Base-by-base conservation (phyloP, 2,797 vertebrate genomes). In the Sternotherus odoratus region DNA sequence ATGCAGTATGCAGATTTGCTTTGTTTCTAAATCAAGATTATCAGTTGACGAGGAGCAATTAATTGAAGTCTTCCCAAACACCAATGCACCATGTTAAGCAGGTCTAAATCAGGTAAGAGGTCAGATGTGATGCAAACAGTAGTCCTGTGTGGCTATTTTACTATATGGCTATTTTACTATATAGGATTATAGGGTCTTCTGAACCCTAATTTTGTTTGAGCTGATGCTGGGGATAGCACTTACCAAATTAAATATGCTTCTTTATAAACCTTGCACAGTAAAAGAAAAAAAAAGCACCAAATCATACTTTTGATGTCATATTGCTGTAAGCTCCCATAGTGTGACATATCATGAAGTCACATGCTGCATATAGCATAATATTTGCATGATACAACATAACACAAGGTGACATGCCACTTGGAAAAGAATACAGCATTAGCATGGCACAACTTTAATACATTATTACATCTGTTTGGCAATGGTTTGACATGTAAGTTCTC, bases 381-480 rank as follows among this genome's bases (percentile, higher is more conserved):
- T 95, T 94, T 92, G 5, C 79, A 89, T 93, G 92, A 91, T 60
- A 86, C 24, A 72, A 92, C 94, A 92, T 88, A 95, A 87, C 74
- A 85, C 23, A 80, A 94, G 85, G 84, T 82, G 80, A 91, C 80
- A 86, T 5, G 77, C 60, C 90, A 94, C 93, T 36, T 88, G 51
- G 54, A 94, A 50, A 77, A 82, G 48, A 91, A 94, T 82, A 90
- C 39, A 83, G 60, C 30, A 36, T 85, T 96, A 92, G 89, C 83
- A 91, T 66, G 33, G 77, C 48, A 39, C 57, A 91, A 53, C 79
- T 93, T 93, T 83, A 92, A 77, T 66, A 96, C 95, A 95, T 82
- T 81, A 92, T 91, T 92, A 95, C 89, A 95, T 95, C 94, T 96
- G 90, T 91, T 97, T 95, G 94, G 91, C 93, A 94, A 74, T 87